phyloP scores from a whole-genome alignment of 2,113 vertebrate species.

The human region DNA sequence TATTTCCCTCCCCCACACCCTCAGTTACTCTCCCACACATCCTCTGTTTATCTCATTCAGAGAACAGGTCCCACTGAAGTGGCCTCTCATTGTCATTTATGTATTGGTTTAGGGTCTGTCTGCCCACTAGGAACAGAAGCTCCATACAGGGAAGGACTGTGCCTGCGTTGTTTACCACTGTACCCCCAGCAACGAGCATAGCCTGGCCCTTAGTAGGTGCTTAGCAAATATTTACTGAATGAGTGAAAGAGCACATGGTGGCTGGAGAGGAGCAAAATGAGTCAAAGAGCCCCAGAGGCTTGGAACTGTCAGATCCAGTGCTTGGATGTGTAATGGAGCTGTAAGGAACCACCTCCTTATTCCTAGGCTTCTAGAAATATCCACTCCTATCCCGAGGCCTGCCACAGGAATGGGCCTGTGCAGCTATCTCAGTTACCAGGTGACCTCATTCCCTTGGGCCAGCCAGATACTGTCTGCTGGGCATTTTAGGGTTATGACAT shows the following conservation, averaged over 20 bases:
- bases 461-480: fast-evolving
- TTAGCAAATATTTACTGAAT: neutral
- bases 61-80: neutral
- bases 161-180: neutral
- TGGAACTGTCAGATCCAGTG: neutral
- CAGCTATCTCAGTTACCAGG: neutral
- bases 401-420: no score
- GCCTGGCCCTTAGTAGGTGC: fast-evolving
- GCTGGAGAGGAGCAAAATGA: fast-evolving
- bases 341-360: fast-evolving
- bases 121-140: no score
- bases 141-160: fast-evolving
- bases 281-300: neutral
- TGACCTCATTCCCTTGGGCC: neutral
- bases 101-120: neutral
- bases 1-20: fast-evolving
- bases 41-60: neutral
- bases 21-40: no score
- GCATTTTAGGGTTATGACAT: neutral
- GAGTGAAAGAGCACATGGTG: neutral
- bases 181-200: fast-evolving
- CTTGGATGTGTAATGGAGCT: fast-evolving
- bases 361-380: neutral
- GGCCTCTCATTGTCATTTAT: neutral
- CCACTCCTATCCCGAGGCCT: neutral